Base-by-base conservation (phyloP, 2,113 vertebrate genomes). In the Morone chrysops region DNA sequence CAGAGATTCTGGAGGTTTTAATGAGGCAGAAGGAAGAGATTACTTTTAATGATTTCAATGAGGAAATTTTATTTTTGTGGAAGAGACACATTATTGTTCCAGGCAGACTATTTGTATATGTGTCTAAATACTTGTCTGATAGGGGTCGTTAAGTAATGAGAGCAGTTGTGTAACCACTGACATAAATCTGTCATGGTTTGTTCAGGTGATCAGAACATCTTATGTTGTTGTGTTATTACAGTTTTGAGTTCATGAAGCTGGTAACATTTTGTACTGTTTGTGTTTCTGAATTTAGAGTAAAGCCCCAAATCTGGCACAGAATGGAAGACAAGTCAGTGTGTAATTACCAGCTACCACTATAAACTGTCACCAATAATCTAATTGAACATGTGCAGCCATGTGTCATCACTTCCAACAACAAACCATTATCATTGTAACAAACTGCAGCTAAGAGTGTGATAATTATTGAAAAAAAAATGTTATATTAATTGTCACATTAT, bases 111-210 rank as follows among this genome's bases (percentile, higher is more conserved):
- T 31, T 31, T 31, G 31, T 31, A 31, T 31, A 31, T 31, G 31
- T 31, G 31, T 31, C 31, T 31, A 31, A 31, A 31, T 31, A 2
- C 31, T 31, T 31, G 31, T 31, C 31, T 31, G 31, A 2, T 31
- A 31, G 31, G 31, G 31, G 31, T 31, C 31, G 31, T 31, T 7
- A 25, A 12, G 1, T 38, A 56, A 36, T 18, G 51, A 5, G 11
- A 45, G 4, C 7, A 4, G 54, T 80, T 62, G 31, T 54, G 51
- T 61, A 84, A 80, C 41, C 50, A 1, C 14, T 65, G 70, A 70
- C 79, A 75, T 11, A 22, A 59, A 53, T 67, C 68, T 70, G 57
- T 69, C n/a, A 31, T 38, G 9, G 13, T 38, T n/a, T 50, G 47
- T 70, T 67, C 45, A 68, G 68, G 45, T 51, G 48, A 79, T 14